Conservation (phyloP, 2,113 vertebrate genomes). For the Geothlypis trichas region DNA sequence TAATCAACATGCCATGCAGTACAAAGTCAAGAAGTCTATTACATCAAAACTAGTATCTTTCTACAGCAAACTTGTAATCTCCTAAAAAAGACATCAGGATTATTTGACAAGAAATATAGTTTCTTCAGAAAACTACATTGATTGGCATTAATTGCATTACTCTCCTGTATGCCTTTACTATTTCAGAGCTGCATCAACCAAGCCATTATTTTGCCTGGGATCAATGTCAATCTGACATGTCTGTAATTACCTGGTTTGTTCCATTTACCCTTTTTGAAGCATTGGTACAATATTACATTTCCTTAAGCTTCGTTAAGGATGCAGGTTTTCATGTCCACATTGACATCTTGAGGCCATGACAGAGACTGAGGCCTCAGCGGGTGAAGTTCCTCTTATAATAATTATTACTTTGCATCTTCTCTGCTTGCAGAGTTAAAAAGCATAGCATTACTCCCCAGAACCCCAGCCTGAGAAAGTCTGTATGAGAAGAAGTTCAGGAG, state of each 20-base stretch:
- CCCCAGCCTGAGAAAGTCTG: not conserved
- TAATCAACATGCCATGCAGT: not conserved
- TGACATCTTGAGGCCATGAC: not conserved
- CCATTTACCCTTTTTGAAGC: constrained; percentile 44
- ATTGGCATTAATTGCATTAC: constrained; percentile 66
- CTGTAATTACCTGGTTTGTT: constrained; percentile 48
- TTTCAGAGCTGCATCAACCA: constrained; percentile 9
- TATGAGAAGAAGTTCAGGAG: not conserved
- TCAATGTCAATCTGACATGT: constrained; percentile 57
- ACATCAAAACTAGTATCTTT: constrained; percentile 19
- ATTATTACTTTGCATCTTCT: not conserved
- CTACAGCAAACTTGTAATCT: constrained; percentile 24
- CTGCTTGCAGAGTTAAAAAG: not conserved
- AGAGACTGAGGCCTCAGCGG: not conserved
- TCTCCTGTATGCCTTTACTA: constrained; percentile 20
- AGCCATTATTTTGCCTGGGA: constrained; percentile 54
- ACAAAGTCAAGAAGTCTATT: not conserved
- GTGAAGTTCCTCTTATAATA: not conserved
- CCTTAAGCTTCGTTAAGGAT: not conserved
- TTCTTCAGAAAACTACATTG: constrained; percentile 40
- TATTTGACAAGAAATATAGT: constrained; percentile 46
- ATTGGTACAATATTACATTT: not conserved
- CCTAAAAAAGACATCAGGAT: constrained; percentile 41
- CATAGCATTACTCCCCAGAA: not conserved
- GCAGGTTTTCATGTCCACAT: not conserved